Percentiles rank a stretch among this genome's conserved stretches.
Evolutionary conservation across 2,797 vertebrate species (phyloP).

Genomic region (Lerista edwardsae): DNA sequence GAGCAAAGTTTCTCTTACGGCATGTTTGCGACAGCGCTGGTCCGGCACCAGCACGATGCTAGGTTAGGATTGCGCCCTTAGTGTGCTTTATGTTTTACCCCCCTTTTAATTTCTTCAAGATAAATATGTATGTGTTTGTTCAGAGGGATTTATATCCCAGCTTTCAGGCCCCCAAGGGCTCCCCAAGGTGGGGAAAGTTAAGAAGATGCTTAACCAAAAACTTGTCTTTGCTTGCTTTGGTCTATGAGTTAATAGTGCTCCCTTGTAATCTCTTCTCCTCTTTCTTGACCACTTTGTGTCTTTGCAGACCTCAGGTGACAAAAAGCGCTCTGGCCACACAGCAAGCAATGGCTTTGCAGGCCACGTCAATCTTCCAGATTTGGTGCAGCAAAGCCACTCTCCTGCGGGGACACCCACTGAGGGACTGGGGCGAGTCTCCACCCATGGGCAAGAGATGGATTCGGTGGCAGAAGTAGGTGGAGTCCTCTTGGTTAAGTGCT

Average conservation of each 20-base stretch:
- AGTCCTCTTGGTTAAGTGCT: slow-evolving; percentile 8
- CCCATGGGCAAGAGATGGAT: slow-evolving; percentile 88
- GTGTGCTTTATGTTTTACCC: slow-evolving; percentile 59
- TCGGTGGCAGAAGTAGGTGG: slow-evolving; percentile 89
- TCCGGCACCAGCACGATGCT: too few species aligned
- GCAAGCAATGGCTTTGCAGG: slow-evolving; percentile 93
- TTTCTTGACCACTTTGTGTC: slow-evolving; percentile 73
- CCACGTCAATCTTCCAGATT: slow-evolving; percentile 94
- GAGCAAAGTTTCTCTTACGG: too few species aligned
- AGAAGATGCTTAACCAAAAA: slow-evolving; percentile 31
- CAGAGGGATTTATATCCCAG: too few species aligned
- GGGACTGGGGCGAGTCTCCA: slow-evolving; percentile 83
- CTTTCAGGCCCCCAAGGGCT: too few species aligned
- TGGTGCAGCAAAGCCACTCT: slow-evolving; percentile 94
- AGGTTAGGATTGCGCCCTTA: too few species aligned
- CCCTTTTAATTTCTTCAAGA: slow-evolving; percentile 45
- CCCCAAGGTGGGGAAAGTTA: not conserved
- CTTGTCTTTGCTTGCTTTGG: slow-evolving; percentile 32
- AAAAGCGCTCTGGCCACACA: slow-evolving; percentile 88
- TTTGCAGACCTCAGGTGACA: slow-evolving; percentile 89
- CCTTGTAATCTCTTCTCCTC: not conserved
- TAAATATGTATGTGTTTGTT: not conserved
- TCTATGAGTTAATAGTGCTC: not conserved
- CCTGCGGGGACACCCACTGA: slow-evolving; percentile 89
- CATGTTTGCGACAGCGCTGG: too few species aligned